A percentile compares a stretch with the other conserved stretches of the same genome.
These are phyloP conservation scores for Tychaedon coryphoeus DNA, from an alignment of 2,113 vertebrate species.

Conservation along the genomic window DNA sequence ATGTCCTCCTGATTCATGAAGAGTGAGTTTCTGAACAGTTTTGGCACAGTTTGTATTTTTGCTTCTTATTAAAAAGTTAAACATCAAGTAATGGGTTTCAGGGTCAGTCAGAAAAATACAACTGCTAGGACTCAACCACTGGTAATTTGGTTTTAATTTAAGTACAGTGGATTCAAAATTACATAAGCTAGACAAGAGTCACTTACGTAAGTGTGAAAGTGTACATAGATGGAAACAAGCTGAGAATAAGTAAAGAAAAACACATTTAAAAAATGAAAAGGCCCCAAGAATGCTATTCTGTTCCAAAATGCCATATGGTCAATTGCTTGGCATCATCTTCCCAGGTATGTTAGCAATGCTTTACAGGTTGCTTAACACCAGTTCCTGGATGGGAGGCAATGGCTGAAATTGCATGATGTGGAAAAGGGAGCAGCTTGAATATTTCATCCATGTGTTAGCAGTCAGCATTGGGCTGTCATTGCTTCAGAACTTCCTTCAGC, in stretches of 20 bases:
- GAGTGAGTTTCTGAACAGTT: neutral
- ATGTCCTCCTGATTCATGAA: neutral
- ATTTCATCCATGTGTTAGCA: neutral
- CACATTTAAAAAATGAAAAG: neutral
- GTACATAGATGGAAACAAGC: neutral
- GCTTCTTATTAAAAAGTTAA: neutral
- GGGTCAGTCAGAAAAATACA: neutral
- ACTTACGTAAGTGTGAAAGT: neutral
- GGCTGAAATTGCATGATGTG: neutral
- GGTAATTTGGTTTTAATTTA: neutral
- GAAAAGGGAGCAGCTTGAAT: neutral
- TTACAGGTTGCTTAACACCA: neutral
- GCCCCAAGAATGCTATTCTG: neutral
- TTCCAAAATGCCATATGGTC: slow-evolving; percentile 29
- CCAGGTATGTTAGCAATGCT: neutral
- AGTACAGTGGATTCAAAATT: neutral
- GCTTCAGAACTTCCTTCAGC: neutral
- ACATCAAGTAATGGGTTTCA: neutral
- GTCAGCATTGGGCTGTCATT: neutral
- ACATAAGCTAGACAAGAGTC: neutral
- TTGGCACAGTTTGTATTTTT: neutral
- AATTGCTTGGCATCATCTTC: slow-evolving; percentile 4
- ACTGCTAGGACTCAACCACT: neutral
- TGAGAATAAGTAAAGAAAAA: neutral
- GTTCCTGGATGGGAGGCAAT: neutral